Evolutionary conservation across 2,113 vertebrate genomes (phyloP).

Genomic region (Oreochromis spilurus): DNA sequence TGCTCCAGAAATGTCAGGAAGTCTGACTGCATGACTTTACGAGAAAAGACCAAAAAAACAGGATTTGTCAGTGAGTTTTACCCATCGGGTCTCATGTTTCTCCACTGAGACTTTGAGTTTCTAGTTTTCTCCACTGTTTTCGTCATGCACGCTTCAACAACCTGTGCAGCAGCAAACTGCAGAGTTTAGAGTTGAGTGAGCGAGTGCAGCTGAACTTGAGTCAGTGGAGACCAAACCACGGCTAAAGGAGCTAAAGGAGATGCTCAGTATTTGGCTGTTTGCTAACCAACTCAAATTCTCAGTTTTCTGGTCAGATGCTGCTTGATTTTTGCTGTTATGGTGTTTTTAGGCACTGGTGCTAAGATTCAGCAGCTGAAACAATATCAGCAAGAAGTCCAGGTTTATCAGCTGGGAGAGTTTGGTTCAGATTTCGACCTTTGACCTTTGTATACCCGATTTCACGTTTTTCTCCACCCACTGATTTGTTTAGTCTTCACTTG

Average conservation of each 20-base stretch:
- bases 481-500: background rate
- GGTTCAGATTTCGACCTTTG: background rate
- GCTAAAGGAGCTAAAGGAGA: background rate
- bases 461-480: background rate
- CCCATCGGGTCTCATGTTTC: accelerated
- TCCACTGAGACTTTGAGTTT: background rate
- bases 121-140: background rate
- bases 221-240: background rate
- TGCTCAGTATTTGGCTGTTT: background rate
- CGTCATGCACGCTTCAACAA: background rate
- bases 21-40: background rate
- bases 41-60: background rate
- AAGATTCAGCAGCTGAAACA: background rate
- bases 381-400: background rate
- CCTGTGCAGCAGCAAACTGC: background rate
- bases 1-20: background rate
- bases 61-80: background rate
- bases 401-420: background rate
- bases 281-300: background rate
- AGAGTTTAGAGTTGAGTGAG: background rate
- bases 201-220: background rate
- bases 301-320: background rate
- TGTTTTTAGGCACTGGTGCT: background rate
- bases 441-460: background rate
- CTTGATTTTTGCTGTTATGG: background rate